Conservation (phyloP, 2,113 vertebrate genomes). For the Psammodynastes pulverulentus region DNA sequence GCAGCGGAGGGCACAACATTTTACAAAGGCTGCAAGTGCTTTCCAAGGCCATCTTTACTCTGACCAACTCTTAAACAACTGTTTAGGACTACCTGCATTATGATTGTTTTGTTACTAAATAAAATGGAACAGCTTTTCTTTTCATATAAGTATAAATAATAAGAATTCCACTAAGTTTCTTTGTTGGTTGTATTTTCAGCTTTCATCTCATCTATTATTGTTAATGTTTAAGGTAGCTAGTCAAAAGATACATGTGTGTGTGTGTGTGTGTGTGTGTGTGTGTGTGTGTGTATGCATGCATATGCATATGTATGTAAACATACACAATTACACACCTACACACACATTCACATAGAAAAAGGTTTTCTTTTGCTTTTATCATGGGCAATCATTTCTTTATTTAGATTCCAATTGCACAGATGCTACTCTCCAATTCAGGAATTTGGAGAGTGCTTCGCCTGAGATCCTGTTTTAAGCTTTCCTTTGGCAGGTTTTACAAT, state of each 20-base stretch:
- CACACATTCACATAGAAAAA: background rate
- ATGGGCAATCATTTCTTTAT: slow-evolving; percentile 10
- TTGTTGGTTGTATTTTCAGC: background rate
- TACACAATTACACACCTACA: slow-evolving; percentile 2
- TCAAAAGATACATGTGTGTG: background rate
- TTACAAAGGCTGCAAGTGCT: too few relatives aligned
- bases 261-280: background rate
- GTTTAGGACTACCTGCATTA: too few relatives aligned
- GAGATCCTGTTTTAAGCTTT: slow-evolving; percentile 32
- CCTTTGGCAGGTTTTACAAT: slow-evolving; percentile 26
- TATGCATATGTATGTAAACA: background rate
- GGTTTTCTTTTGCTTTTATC: slow-evolving; percentile 1
- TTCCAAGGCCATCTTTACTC: too few relatives aligned
- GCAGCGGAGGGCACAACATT: too few relatives aligned
- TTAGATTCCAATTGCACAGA: slow-evolving; percentile 20
- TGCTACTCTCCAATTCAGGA: background rate
- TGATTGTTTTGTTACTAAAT: too few relatives aligned
- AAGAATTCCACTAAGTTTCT: background rate
- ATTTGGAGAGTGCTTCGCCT: background rate
- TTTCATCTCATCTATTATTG: background rate
- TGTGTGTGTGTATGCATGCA: background rate
- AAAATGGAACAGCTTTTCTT: too few relatives aligned
- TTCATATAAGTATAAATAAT: background rate
- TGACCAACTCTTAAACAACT: too few relatives aligned
- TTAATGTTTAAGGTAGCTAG: background rate